Evolutionary conservation across 2,888 invertebrate species (phyloP).

Genomic region (Drosophila emarginata): DNA sequence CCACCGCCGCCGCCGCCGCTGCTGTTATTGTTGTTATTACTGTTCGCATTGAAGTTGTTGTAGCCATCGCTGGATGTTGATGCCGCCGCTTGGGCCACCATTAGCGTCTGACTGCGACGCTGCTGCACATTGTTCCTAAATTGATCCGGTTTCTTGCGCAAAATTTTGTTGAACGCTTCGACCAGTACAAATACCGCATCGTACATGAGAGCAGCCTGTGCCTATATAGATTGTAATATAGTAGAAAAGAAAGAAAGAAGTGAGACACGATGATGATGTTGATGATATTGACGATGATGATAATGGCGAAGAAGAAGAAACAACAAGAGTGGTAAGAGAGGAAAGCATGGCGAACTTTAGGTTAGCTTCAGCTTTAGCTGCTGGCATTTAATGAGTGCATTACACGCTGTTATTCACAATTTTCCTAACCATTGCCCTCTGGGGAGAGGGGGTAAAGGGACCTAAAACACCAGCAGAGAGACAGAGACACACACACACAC

Average conservation of each 20-base stretch:
- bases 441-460: slow-evolving; percentile 12
- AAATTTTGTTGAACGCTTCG: slow-evolving; percentile 93
- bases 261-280: not conserved
- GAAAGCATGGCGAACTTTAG: not conserved
- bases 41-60: slow-evolving; percentile 28
- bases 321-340: not conserved
- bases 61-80: slow-evolving; percentile 75
- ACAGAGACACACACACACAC: too few relatives aligned
- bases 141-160: slow-evolving; percentile 92
- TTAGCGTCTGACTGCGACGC: slow-evolving; percentile 86
- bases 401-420: slow-evolving; percentile 71
- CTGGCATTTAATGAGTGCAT: slow-evolving; percentile 72
- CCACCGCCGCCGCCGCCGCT: too few relatives aligned
- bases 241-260: too few relatives aligned
- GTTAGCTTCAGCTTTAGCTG: slow-evolving; percentile 22
- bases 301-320: not conserved
- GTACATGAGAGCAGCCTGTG: slow-evolving; percentile 97
- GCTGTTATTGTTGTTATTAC: slow-evolving; percentile 39
- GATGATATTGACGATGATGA: not conserved
- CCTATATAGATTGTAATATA: slow-evolving; percentile 84
- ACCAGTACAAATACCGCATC: slow-evolving; percentile 96
- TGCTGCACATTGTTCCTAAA: slow-evolving; percentile 89
- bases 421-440: slow-evolving; percentile 55
- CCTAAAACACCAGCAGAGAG: too few relatives aligned
- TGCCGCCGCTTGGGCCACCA: slow-evolving; percentile 74